Base-by-base conservation (phyloP, 2,797 vertebrate genomes). In the Pangasius djambal region DNA sequence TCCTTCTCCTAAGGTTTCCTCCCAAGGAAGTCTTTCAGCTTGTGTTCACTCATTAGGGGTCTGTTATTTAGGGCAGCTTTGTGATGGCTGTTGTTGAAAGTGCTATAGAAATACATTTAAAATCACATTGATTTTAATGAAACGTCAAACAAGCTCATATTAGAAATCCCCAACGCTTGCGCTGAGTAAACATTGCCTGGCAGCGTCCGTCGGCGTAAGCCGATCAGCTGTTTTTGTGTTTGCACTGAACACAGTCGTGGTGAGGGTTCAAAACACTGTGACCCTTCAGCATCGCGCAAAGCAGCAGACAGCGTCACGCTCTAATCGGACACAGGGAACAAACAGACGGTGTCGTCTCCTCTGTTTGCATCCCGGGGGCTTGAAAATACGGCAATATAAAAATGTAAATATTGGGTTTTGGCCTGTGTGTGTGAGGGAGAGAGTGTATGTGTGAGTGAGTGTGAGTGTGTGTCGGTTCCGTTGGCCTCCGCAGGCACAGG, bases 401-500 rank as follows among this genome's bases (percentile, higher is more conserved):
- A 92, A 92, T 91, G 90, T 91, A 91, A 93, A 93, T 92, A 93
- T 91, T 91, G 89, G 70, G 86, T 92, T 93, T 92, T 87, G 87
- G 85, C 44, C n/a, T 87, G n/a, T 67, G 44, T 78, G 74, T 57
- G 57, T n/a, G 40, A 40, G 40, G 5, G 40, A 40, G 40, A 40
- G 40, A 40, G 74, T 78, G 61, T 81, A 40, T 65, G 37, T 40
- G 37, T 40, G 37, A 40, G 40, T 88, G 82, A 90, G 86, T 89
- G 92, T 88, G 82, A 90, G 86, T 89, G 92, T 83, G 79, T 81
- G 78, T 74, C 84, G 57, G 89, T 48, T 67, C 44, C 44, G 78
- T 88, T 79, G 90, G 90, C 89, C 92, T 90, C 91, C 48, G 91
- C 88, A 94, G 92, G 92, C 95, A 94, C 96, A 97, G 96, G 96